Evolutionary conservation across 2,797 vertebrate species (phyloP).

Genomic region (Arnoldichthys spilopterus): DNA sequence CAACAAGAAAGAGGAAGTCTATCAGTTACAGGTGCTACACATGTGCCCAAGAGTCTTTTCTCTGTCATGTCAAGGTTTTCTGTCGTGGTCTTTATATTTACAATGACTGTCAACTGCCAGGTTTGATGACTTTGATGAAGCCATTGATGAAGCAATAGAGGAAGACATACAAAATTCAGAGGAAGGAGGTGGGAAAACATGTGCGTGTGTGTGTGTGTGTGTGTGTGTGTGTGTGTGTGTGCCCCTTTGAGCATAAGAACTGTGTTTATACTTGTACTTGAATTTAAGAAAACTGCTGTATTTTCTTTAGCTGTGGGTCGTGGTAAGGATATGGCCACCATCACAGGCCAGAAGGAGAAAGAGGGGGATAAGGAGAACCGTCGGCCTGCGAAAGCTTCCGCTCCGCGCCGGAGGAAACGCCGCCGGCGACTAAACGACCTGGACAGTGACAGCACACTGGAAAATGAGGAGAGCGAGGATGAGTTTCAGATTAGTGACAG

Average conservation of each 20-base stretch:
- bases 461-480: constrained; percentile 93
- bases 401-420: constrained; percentile 82
- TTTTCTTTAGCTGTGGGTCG: constrained; percentile 73
- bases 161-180: constrained; percentile 91
- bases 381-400: constrained; percentile 78
- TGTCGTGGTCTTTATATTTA: not conserved
- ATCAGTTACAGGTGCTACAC: constrained; percentile 93
- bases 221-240: not conserved
- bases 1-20: constrained; percentile 91
- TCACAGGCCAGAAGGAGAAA: constrained; percentile 83
- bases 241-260: not conserved
- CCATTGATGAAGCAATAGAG: constrained; percentile 97
- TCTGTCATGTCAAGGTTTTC: not conserved
- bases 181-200: constrained; percentile 78
- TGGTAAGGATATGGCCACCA: constrained; percentile 83
- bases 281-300: not conserved
- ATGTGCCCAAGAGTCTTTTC: not conserved
- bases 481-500: constrained; percentile 96
- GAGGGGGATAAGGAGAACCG: constrained; percentile 85
- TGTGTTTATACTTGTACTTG: not conserved
- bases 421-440: constrained; percentile 92
- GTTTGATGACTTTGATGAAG: constrained; percentile 98
- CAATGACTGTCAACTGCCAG: constrained; percentile 66
- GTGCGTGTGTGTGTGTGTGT: not conserved
- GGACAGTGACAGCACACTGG: constrained; percentile 94